Evolutionary conservation across 2,888 invertebrate genomes (phyloP).

Genomic region (Adela reaumurella): DNA sequence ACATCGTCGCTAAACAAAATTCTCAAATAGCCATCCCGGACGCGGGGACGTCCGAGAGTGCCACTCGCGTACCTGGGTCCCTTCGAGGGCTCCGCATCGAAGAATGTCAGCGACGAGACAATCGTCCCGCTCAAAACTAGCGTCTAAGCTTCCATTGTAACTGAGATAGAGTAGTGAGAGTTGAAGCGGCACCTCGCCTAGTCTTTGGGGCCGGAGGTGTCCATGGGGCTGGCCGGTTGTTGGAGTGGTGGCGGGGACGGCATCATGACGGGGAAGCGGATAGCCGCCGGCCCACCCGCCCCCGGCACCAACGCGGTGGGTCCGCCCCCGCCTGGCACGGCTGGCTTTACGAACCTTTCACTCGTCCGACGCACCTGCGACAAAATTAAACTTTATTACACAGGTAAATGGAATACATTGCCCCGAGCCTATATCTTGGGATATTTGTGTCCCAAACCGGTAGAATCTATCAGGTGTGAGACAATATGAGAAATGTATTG

Average conservation of each 20-base stretch:
- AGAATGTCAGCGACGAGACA: not conserved
- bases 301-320: constrained; percentile 20
- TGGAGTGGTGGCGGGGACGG: constrained; percentile 22
- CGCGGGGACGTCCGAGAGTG: not conserved
- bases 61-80: too few relatives aligned
- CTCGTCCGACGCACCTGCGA: constrained; percentile 64
- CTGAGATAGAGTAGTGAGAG: too few relatives aligned
- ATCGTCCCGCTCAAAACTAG: too few relatives aligned
- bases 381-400: too few relatives aligned
- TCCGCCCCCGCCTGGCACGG: constrained; percentile 63
- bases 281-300: constrained; percentile 13
- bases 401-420: too few relatives aligned
- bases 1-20: not conserved
- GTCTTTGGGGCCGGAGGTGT: constrained; percentile 62
- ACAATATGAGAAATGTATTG: too few relatives aligned
- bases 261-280: constrained; percentile 11
- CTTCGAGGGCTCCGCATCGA: too few relatives aligned
- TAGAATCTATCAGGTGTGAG: not conserved
- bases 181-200: constrained; percentile 19
- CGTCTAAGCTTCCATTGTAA: too few relatives aligned
- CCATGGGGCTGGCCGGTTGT: constrained; percentile 73
- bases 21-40: not conserved
- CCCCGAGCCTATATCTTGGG: too few relatives aligned
- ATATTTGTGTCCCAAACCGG: not conserved
- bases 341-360: constrained; percentile 85